phyloP scores from a whole-genome alignment of 2,113 vertebrate species.

The Rhea americana region DNA sequence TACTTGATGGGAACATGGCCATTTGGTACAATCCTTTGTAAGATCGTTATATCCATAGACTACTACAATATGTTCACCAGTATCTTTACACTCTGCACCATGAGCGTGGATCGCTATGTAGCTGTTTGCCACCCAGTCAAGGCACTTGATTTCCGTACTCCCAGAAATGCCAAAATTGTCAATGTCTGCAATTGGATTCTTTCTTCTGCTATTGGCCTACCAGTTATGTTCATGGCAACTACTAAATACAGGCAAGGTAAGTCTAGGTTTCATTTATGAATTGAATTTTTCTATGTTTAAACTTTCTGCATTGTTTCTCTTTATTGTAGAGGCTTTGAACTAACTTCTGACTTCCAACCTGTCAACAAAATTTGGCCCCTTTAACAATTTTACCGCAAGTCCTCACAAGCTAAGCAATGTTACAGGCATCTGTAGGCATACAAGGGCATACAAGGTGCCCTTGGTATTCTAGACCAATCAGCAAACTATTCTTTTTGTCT shows the following conservation, averaged over 20 bases:
- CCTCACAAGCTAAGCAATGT: neutral
- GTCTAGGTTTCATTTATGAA: constrained; percentile 25
- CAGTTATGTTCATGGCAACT: constrained; percentile 98
- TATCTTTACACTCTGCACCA: constrained; percentile 97
- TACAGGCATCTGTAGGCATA: neutral
- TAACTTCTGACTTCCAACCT: neutral
- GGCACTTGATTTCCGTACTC: constrained; percentile 95
- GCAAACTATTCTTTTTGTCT: neutral
- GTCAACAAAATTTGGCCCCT: neutral
- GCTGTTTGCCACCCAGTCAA: constrained; percentile 98
- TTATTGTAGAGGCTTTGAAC: neutral
- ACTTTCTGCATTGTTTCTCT: neutral
- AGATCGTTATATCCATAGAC: constrained; percentile 96
- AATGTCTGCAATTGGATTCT: constrained; percentile 98
- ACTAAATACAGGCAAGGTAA: constrained; percentile 82
- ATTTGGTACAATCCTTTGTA: constrained; percentile 92
- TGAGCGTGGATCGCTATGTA: constrained; percentile 97
- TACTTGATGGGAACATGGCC: constrained; percentile 98
- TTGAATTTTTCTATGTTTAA: neutral
- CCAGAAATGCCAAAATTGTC: constrained; percentile 96
- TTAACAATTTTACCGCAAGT: neutral
- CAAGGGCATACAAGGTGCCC: neutral
- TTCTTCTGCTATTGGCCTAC: constrained; percentile 96
- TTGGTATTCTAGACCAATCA: neutral
- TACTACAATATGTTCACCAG: constrained; percentile 99